These are phyloP conservation scores for Mormyrus proboscirostris DNA, from an alignment of 2,797 vertebrate genomes.

Conservation along the genomic window DNA sequence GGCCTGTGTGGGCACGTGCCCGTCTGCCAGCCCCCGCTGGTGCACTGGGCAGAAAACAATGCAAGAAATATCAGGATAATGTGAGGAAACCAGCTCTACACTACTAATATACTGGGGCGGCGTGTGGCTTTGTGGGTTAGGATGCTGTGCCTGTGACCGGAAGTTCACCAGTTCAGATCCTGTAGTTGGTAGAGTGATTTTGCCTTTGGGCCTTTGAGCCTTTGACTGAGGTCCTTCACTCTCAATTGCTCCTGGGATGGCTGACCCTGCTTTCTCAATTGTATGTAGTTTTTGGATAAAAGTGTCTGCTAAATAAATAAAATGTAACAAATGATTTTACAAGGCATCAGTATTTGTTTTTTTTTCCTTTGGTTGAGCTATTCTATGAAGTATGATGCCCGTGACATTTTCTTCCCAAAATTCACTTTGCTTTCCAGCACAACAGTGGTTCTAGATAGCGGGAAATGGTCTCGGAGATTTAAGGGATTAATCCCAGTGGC, in stretches of 20 bases:
- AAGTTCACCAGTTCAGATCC: background rate
- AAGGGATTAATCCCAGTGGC: background rate
- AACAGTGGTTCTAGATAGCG: background rate
- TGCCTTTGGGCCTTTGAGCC: background rate
- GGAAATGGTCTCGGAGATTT: background rate
- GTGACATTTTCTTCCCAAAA: background rate
- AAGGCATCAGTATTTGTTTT: background rate
- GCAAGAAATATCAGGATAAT: background rate
- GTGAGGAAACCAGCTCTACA: background rate
- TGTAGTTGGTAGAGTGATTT: background rate
- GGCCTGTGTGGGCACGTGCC: background rate
- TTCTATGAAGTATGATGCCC: background rate
- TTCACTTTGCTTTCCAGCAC: background rate
- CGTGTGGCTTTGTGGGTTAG: background rate
- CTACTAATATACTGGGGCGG: background rate
- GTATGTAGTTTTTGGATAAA: background rate
- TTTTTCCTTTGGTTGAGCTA: background rate
- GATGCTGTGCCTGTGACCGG: background rate
- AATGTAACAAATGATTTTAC: constrained; percentile 6
- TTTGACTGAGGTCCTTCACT: background rate
- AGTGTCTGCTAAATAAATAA: background rate
- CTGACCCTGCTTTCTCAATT: background rate
- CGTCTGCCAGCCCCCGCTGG: background rate
- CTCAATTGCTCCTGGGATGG: background rate
- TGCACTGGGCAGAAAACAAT: background rate